phyloP scores from a whole-genome alignment of 2,797 vertebrate genomes.

The Paguma larvata region DNA sequence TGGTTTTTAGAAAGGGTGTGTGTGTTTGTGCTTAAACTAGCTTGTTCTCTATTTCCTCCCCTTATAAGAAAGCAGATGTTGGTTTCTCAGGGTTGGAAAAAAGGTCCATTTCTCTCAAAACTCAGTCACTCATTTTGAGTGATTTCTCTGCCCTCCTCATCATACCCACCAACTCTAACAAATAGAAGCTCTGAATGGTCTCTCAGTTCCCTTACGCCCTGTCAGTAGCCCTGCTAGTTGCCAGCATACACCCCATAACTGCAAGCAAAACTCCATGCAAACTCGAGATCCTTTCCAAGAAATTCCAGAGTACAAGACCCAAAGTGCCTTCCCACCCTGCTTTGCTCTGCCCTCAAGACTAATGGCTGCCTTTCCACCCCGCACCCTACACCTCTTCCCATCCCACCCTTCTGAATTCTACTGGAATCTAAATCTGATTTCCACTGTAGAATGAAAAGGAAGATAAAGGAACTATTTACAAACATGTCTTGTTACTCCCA shows the following conservation, averaged over 20 bases:
- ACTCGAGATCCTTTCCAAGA: neutral
- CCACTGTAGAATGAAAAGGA: neutral
- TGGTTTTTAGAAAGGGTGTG: neutral
- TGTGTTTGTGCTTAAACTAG: neutral
- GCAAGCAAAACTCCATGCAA: neutral
- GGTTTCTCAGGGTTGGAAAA: neutral
- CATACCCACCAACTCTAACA: neutral
- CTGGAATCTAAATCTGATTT: neutral
- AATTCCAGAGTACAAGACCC: neutral
- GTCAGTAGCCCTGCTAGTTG: neutral
- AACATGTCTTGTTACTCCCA: neutral
- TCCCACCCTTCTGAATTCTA: neutral
- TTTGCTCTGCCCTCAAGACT: neutral
- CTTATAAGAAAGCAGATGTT: rapidly evolving
- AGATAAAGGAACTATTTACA: neutral
- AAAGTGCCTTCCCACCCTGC: neutral
- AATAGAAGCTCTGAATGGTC: neutral
- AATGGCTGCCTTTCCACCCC: too few species aligned
- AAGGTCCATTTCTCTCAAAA: neutral
- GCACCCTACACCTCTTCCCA: rapidly evolving
- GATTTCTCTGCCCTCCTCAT: neutral
- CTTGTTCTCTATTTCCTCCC: neutral
- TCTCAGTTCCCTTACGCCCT: neutral
- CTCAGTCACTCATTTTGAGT: neutral
- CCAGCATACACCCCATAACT: neutral